Percentiles rank a stretch among this genome's conserved stretches.
Conservation (phyloP, 2,113 vertebrate species). For the Okapia johnstoni region DNA sequence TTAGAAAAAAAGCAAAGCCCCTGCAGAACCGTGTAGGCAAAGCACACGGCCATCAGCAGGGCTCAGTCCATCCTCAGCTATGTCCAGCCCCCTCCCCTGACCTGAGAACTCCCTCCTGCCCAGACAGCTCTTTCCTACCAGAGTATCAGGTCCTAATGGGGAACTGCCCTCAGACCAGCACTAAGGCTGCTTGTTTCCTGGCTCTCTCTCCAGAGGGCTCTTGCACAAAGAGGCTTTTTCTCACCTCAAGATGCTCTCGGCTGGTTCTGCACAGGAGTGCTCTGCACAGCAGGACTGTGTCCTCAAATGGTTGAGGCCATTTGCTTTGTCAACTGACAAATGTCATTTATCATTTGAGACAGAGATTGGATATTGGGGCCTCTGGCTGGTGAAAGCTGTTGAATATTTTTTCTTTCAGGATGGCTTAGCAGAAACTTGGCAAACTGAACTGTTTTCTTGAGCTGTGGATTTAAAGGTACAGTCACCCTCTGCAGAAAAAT, state of each 20-base stretch:
- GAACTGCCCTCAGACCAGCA: not conserved
- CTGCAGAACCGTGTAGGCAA: not conserved
- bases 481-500: constrained; percentile 4
- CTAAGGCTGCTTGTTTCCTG: not conserved
- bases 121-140: not conserved
- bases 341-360: constrained; percentile 70
- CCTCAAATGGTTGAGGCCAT: constrained; percentile 52
- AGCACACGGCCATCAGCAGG: not conserved
- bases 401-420: constrained; percentile 66
- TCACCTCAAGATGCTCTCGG: constrained; percentile 64
- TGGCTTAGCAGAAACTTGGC: constrained; percentile 69
- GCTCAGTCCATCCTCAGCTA: not conserved
- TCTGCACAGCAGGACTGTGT: constrained; percentile 42
- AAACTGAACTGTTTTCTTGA: constrained; percentile 61
- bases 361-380: constrained; percentile 65
- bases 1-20: not conserved
- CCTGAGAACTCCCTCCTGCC: not conserved
- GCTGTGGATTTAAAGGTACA: constrained; percentile 63
- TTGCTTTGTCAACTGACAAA: constrained; percentile 71
- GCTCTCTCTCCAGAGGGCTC: not conserved
- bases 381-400: constrained; percentile 65
- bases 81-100: not conserved
- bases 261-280: not conserved
- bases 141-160: not conserved
- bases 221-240: constrained; percentile 34